Base-by-base conservation (phyloP, 2,797 vertebrate genomes). In the Enteromius unitaeniatus region DNA sequence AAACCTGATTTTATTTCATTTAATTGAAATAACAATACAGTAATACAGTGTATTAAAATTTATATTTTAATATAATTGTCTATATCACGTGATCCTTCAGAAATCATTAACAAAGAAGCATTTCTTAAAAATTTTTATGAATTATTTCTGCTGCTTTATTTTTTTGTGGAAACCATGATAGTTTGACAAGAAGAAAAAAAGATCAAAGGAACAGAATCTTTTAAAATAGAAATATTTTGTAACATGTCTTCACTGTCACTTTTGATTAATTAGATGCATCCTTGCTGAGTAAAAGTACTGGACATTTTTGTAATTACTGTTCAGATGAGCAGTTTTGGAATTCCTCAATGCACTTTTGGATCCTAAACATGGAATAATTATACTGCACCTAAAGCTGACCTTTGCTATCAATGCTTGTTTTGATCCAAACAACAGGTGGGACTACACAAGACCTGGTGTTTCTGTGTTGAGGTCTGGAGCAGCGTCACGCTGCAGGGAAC, bases 401-500 rank as follows among this genome's bases (percentile, higher is more conserved):
- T 62, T 28, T 62, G 13, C 14, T 64, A 64, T 28, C 58, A 60
- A 2, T 60, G 58, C 13, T 28, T 62, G 58, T 23, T 28, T 28
- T 6, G 13, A 28, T 62, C 13, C 58, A 62, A 26, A 62, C 60
- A 64, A 64, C 14, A 28, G 60, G 26, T 64, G 60, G 58, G 14
- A 0, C 26, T 15, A 15, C 58, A 28, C 23, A 14, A 7, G 15
- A 34, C 9, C 21, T 47, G 8, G 37, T 76, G 3, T 23, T 51
- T 65, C 31, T 74, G 67, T 26, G 45, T 53, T 81, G 78, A 19
- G 65, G 67, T 81, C 70, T 51, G 49, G 11, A 51, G 21, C 62
- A 58, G 55, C 62, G 42, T 21, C 47, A 21, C 10, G 45, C 21
- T 68, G 75, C 79, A 55, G 26, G 10, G n/a, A 55, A 23, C 4